phyloP scores from a whole-genome alignment of 2,888 invertebrate genomes.

The Rhaphigaster nebulosa region DNA sequence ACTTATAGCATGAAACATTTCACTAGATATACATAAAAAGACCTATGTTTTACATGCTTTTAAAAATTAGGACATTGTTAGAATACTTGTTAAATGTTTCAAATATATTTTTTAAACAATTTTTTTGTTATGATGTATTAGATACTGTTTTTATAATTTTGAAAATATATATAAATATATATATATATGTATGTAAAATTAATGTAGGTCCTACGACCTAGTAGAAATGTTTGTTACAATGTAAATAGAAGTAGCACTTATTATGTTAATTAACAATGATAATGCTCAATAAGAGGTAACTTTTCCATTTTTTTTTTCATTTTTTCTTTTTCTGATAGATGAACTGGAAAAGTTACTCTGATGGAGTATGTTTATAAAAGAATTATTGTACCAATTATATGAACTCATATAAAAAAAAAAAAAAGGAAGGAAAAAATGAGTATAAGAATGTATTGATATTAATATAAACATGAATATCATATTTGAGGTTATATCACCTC shows the following conservation, averaged over 20 bases:
- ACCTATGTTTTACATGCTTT: constrained; percentile 63
- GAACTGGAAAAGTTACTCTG: constrained; percentile 61
- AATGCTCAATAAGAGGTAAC: constrained; percentile 63
- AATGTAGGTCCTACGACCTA: constrained; percentile 58
- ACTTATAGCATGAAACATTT: constrained; percentile 63
- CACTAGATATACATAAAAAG: constrained; percentile 58
- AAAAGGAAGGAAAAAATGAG: neutral
- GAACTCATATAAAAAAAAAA: constrained; percentile 23
- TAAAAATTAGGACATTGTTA: constrained; percentile 59
- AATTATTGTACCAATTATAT: constrained; percentile 63
- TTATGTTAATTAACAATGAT: constrained; percentile 61
- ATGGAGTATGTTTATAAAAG: constrained; percentile 63
- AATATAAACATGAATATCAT: constrained; percentile 53
- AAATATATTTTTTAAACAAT: constrained; percentile 64
- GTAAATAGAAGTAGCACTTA: constrained; percentile 62
- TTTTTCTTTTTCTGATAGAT: neutral
- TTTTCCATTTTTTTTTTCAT: constrained; percentile 59
- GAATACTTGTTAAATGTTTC: constrained; percentile 63
- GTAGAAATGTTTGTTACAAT: constrained; percentile 61
- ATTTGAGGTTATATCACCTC: constrained; percentile 46
- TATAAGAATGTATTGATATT: constrained; percentile 55
- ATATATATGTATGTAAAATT: constrained; percentile 52
- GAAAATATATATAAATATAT: constrained; percentile 19
- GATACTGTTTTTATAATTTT: constrained; percentile 56
- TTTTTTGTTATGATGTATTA: constrained; percentile 60